Conservation (phyloP, 2,888 invertebrate genomes). For the Schrankia costaestrigalis region DNA sequence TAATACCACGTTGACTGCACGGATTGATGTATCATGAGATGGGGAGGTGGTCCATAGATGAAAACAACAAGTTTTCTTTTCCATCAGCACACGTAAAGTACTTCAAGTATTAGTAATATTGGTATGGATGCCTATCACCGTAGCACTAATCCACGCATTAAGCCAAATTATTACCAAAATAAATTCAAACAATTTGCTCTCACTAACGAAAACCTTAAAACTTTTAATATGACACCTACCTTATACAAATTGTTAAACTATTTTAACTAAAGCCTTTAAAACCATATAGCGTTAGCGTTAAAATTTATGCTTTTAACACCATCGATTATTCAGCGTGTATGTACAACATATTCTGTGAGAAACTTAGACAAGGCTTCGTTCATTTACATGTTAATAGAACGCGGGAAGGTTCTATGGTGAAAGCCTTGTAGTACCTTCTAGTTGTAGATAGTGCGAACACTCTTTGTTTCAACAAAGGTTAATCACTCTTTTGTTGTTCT, state of each 20-base stretch:
- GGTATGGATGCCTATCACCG: no score
- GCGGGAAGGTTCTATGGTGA: constrained; percentile 15
- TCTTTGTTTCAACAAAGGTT: constrained; percentile 31
- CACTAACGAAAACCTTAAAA: constrained; percentile 20
- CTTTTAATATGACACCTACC: neutral
- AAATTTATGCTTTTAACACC: constrained; percentile 36
- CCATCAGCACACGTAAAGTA: no score
- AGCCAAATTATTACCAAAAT: no score
- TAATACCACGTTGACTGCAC: no score
- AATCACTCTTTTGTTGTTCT: constrained; percentile 32
- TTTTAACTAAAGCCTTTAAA: constrained; percentile 18
- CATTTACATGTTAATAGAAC: constrained; percentile 69
- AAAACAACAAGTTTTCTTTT: no score
- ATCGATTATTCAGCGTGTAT: constrained; percentile 42
- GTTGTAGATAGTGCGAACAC: constrained; percentile 28
- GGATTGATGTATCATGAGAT: no score
- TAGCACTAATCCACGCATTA: no score
- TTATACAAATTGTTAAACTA: constrained; percentile 17
- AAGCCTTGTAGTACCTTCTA: constrained; percentile 28
- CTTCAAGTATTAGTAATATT: no score
- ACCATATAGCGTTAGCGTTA: constrained; percentile 22
- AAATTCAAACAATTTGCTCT: no score
- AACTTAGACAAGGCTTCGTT: constrained; percentile 50
- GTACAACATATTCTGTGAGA: constrained; percentile 42
- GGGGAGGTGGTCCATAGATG: no score